Evolutionary conservation across 2,888 invertebrate species (phyloP).

Genomic region (Stomorhina lunata): DNA sequence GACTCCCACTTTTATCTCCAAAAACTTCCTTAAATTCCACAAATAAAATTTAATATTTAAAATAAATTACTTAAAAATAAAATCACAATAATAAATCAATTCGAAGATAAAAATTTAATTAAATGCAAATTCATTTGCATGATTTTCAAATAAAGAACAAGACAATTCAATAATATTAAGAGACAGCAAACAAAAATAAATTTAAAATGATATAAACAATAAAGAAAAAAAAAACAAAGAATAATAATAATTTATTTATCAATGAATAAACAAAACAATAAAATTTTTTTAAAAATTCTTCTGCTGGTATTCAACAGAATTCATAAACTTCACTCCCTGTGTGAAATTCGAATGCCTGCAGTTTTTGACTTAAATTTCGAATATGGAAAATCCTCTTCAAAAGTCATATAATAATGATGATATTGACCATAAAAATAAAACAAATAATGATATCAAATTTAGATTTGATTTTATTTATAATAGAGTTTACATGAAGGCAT

Average conservation of each 20-base stretch:
- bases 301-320: neutral
- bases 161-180: slow-evolving; percentile 37
- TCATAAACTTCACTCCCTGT: neutral
- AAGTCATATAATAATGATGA: slow-evolving; percentile 1
- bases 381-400: slow-evolving; percentile 15
- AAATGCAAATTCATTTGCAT: slow-evolving; percentile 60
- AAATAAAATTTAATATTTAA: neutral
- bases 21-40: too few relatives aligned
- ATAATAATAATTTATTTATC: slow-evolving; percentile 40
- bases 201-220: neutral
- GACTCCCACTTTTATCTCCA: too few relatives aligned
- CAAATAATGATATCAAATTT: slow-evolving; percentile 20
- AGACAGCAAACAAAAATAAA: too few relatives aligned
- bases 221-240: neutral
- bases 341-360: slow-evolving; percentile 28
- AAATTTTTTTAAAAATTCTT: slow-evolving; percentile 3
- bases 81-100: slow-evolving; percentile 54
- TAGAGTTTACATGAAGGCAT: neutral
- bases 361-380: slow-evolving; percentile 18
- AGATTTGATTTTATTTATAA: neutral
- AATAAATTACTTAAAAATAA: slow-evolving; percentile 6
- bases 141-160: slow-evolving; percentile 38
- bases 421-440: neutral
- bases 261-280: slow-evolving; percentile 27
- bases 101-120: slow-evolving; percentile 56